A percentile compares a stretch with the other conserved stretches of the same genome.
These are phyloP conservation scores for Cremastinae sp. DNA, from an alignment of 2,888 invertebrate genomes.

Conservation along the genomic window DNA sequence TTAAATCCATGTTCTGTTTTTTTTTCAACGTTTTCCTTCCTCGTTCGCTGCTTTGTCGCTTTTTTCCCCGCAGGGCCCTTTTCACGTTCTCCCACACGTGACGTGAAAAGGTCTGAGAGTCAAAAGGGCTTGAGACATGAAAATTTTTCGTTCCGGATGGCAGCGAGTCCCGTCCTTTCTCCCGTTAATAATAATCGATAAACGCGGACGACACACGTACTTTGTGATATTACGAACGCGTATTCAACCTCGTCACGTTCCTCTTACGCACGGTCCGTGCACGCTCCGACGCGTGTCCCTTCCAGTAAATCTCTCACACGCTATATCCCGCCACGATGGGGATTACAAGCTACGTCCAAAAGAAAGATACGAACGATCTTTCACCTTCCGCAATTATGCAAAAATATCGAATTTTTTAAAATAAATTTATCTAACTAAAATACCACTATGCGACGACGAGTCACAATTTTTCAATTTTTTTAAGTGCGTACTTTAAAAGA, in stretches of 20 bases:
- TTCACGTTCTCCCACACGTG: conserved; percentile 2
- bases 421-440: too few relatives aligned
- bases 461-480: too few relatives aligned
- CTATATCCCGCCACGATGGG: background rate
- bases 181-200: background rate
- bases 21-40: too few relatives aligned
- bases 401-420: too few relatives aligned
- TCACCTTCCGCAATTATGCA: too few relatives aligned
- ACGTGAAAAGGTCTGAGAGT: background rate
- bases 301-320: conserved; percentile 11
- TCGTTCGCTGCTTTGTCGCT: conserved; percentile 31
- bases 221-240: background rate
- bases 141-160: background rate
- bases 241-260: conserved; percentile 37
- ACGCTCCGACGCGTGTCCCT: conserved; percentile 32
- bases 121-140: background rate
- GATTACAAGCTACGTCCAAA: conserved; percentile 10
- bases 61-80: conserved; percentile 16
- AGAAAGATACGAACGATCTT: background rate
- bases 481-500: too few relatives aligned
- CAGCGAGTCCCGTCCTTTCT: background rate
- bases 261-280: conserved; percentile 41
- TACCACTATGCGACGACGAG: too few relatives aligned
- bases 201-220: background rate
- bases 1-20: conserved; percentile 6